Evolutionary conservation across 2,888 invertebrate species (phyloP), one percentile per base, ranked within the genome.

Genomic region (Perdita meconis): DNA sequence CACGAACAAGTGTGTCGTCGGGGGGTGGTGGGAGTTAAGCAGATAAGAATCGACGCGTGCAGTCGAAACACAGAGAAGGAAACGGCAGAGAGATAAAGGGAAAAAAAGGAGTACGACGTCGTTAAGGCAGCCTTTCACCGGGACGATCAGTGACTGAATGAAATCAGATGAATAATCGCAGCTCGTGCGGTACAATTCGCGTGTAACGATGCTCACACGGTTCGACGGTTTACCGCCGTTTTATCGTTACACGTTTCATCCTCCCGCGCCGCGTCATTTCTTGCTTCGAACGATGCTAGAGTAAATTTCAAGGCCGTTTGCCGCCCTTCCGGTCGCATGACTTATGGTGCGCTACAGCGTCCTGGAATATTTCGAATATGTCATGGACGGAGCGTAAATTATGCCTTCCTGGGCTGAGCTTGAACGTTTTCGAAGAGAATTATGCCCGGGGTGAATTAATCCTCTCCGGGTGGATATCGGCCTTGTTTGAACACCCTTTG

Each of bases 361-460:
- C 38, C 24, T 57, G 10, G 57, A 57, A 74, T 74, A 74, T 44
- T 67, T 67, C 24, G 44, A 53, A 38, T 38, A 30, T n/a, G 36
- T 22, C 34, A 47, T 12, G 34, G 22, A 16, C 12, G 34, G n/a
- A 42, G 36, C 51, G 42, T 75, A 57, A 76, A 74, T 76, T 61
- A 67, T 51, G 56, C 4, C 55, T 22, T 60, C 36, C 24, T 26
- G 59, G 6, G 2, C 22, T 56, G 24, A 36, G 40, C 19, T 56
- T 38, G 47, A 56, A 57, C 8, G n/a, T 26, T 51, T 13, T 1
- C 26, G 51, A 13, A 8, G 26, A 8, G 44, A 44, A 59, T 30
- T 53, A 55, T 38, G 22, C 19, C n/a, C 22, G 38, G 30, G 16
- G 53, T 40, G 22, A 55, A 38, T 55, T 40, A 34, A 30, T 22